Evolutionary conservation across 2,888 invertebrate genomes (phyloP), one percentile per base, ranked within the genome.

Genomic region (Ctenicera cuprea): DNA sequence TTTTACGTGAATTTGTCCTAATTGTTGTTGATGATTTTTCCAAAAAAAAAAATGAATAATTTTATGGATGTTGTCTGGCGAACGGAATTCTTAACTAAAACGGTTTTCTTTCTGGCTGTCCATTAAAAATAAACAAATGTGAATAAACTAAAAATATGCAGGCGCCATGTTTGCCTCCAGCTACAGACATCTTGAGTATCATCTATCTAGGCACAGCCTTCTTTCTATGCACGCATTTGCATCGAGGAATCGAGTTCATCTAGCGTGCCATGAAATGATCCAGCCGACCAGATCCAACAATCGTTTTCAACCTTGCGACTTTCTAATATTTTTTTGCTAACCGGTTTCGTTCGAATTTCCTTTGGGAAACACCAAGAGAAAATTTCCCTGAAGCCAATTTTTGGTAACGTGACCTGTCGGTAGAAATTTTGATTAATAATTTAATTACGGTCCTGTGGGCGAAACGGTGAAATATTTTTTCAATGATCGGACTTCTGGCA

Each of bases 161-260:
- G 81, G 81, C 81, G 81, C 81, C 81, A 80, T 80, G 76, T 79
- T 79, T 78, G 80, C 79, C 80, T 74, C 74, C 76, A 76, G 78
- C 78, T 76, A 74, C 76, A 79, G 80, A 80, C 79, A 79, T 73
- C 76, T 77, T 74, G 73, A 76, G 64, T 68, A 73, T 71, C 75
- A 74, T 74, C 65, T 71, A 71, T 71, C 71, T 76, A 68, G 76
- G 74, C 71, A 74, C 68, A 74, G 66, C 71, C 68, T 67, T 63
- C 72, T 71, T 67, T 65, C 67, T 71, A 74, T 74, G 74, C 74
- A 74, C 64, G 69, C 75, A 75, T 73, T 75, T 75, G 75, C 72
- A 75, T 74, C 67, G 54, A 67, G 48, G 63, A 74, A 74, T 67
- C 52, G 75, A 75, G 75, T 75, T 75, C 68, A 72, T 75, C 72